Percentiles rank a stretch among this genome's conserved stretches.
phyloP scores from a whole-genome alignment of 2,797 vertebrate species.

The Chiroxiphia lanceolata region DNA sequence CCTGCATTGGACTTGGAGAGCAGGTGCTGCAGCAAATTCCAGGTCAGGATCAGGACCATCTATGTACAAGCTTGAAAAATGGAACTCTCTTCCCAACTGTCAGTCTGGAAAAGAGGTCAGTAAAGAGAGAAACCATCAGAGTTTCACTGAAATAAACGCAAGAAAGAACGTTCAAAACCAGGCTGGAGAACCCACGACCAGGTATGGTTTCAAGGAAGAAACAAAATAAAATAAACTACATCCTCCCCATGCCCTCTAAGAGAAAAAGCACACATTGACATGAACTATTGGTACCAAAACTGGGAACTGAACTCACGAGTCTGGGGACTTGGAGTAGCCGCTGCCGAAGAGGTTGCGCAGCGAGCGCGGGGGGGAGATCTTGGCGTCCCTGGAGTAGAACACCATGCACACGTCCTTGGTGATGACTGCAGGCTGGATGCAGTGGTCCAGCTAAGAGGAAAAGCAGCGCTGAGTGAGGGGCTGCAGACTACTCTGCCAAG shows the following conservation, averaged over 20 bases:
- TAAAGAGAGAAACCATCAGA: background rate
- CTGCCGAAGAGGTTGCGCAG: slow-evolving; percentile 95
- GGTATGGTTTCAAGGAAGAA: background rate
- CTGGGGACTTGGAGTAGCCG: slow-evolving; percentile 93
- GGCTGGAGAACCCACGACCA: background rate
- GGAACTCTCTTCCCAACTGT: background rate
- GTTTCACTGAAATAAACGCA: background rate
- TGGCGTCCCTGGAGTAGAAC: slow-evolving; percentile 96
- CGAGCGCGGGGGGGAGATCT: slow-evolving; percentile 93
- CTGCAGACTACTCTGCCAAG: background rate
- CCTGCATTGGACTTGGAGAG: background rate
- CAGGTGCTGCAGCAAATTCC: background rate
- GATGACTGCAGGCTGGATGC: slow-evolving; percentile 97
- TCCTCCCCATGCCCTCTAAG: background rate
- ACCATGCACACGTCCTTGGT: slow-evolving; percentile 99
- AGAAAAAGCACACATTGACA: background rate
- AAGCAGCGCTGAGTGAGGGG: background rate
- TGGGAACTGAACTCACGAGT: slow-evolving; percentile 82
- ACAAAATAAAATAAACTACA: background rate
- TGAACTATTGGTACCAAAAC: fast-evolving
- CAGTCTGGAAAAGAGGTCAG: background rate
- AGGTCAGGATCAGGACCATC: background rate
- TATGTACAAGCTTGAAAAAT: background rate
- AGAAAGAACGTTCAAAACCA: background rate
- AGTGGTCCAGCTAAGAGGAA: slow-evolving; percentile 90